These are phyloP conservation scores for Saturnia pavonia DNA, from an alignment of 2,888 invertebrate genomes.

Conservation along the genomic window DNA sequence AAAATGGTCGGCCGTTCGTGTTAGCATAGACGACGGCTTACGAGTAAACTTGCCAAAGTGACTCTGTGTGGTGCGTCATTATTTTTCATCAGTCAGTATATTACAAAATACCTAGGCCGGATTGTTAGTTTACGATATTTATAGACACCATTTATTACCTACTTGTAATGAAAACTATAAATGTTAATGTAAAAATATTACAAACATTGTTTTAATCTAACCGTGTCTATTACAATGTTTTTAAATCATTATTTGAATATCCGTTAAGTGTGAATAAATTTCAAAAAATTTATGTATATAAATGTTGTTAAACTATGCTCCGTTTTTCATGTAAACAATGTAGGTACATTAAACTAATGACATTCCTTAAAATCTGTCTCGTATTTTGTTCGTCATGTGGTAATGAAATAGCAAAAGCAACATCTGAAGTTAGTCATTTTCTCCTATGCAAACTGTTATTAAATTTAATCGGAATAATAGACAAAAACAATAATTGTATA, in stretches of 20 bases:
- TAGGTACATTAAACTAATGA: background rate
- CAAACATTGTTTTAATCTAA: too few relatives aligned
- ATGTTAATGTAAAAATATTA: too few relatives aligned
- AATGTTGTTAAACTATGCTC: too few relatives aligned
- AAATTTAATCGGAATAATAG: too few relatives aligned
- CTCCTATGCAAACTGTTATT: too few relatives aligned
- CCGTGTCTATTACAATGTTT: background rate
- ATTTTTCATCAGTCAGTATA: too few relatives aligned
- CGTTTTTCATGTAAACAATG: too few relatives aligned
- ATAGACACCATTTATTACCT: background rate
- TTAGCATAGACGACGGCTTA: background rate
- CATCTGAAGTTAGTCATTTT: background rate
- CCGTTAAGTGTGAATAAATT: background rate
- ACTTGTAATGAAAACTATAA: background rate
- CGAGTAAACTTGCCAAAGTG: background rate
- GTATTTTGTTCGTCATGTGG: background rate
- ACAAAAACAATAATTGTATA: constrained; percentile 14
- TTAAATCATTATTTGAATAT: background rate
- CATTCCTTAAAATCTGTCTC: background rate
- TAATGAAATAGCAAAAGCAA: too few relatives aligned
- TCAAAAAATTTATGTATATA: too few relatives aligned
- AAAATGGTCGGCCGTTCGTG: background rate
- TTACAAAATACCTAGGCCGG: too few relatives aligned
- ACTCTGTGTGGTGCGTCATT: background rate
- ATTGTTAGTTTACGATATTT: too few relatives aligned